phyloP scores from a whole-genome alignment of 2,888 invertebrate species.

The Lasioglossum leucozonium region DNA sequence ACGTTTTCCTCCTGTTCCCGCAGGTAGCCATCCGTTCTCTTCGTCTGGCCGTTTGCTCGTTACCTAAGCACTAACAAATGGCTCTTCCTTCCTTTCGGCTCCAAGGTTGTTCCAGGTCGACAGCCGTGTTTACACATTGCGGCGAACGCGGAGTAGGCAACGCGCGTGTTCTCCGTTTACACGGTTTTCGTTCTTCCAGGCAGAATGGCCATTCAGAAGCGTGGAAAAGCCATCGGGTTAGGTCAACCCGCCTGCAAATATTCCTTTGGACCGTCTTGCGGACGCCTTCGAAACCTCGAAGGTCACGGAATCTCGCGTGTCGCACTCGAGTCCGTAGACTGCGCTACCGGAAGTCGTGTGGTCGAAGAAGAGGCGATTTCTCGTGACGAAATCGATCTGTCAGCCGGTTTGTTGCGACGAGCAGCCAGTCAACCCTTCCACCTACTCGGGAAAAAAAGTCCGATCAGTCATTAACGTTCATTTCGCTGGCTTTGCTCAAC shows the following conservation, averaged over 20 bases:
- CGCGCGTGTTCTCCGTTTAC: slow-evolving; percentile 61
- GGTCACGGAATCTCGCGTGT: slow-evolving; percentile 10
- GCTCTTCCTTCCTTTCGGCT: slow-evolving; percentile 64
- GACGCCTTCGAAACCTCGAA: background rate
- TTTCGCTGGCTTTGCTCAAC: background rate
- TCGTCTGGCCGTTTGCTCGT: slow-evolving; percentile 50
- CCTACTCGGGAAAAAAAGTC: background rate
- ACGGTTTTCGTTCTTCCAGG: slow-evolving; percentile 55
- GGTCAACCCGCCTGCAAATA: slow-evolving; percentile 45
- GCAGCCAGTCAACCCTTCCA: background rate
- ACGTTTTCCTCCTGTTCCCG: background rate
- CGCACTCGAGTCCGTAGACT: background rate
- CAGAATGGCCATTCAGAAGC: slow-evolving; percentile 62
- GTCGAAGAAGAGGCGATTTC: background rate
- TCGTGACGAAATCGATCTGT: background rate
- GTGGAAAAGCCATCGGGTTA: slow-evolving; percentile 48
- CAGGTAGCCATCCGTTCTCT: slow-evolving; percentile 3
- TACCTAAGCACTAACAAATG: slow-evolving; percentile 70
- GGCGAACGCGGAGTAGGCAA: slow-evolving; percentile 51
- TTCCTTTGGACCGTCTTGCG: slow-evolving; percentile 32
- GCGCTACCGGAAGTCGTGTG: background rate
- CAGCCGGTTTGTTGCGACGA: background rate
- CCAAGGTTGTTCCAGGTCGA: slow-evolving; percentile 67
- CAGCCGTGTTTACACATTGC: slow-evolving; percentile 62
- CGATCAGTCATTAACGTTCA: background rate